These are phyloP conservation scores for Ditylenchus dipsaci DNA, from an alignment of 1,140 invertebrate genomes.

Conservation along the genomic window DNA sequence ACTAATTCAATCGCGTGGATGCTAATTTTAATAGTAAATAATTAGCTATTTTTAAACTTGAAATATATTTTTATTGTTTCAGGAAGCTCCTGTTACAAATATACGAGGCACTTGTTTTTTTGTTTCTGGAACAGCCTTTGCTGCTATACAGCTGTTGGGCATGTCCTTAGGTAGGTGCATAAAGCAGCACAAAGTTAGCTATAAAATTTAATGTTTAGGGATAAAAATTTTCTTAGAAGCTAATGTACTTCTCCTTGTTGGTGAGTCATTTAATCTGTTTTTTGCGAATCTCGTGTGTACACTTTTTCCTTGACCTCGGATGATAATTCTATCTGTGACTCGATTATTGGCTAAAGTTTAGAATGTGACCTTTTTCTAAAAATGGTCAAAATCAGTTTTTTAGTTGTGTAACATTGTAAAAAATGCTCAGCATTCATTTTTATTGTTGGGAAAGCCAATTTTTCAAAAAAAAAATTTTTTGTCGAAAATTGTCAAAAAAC, in stretches of 20 bases:
- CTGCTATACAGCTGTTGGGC: conserved; percentile 27
- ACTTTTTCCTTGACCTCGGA: too few species aligned
- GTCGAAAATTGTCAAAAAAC: too few species aligned
- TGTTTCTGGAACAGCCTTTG: conserved; percentile 32
- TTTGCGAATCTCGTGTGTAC: too few species aligned
- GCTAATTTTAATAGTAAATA: neutral
- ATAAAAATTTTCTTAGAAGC: neutral
- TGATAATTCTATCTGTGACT: too few species aligned
- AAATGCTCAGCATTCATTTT: too few species aligned
- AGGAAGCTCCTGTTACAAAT: conserved; percentile 39
- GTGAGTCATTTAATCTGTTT: neutral
- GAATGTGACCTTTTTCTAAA: too few species aligned
- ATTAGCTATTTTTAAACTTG: neutral
- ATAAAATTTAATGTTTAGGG: neutral
- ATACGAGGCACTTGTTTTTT: conserved; percentile 35
- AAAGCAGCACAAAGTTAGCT: neutral
- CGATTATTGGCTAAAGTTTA: too few species aligned
- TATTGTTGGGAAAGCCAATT: too few species aligned
- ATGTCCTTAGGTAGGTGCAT: conserved; percentile 23
- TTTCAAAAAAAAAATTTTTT: too few species aligned
- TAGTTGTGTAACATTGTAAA: too few species aligned
- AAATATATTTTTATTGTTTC: conserved; percentile 25
- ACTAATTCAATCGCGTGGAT: conserved; percentile 18
- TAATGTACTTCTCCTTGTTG: neutral
- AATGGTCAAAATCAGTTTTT: too few species aligned